A percentile compares a stretch with the other conserved stretches of the same genome.
These are phyloP conservation scores for Oceanodroma tethys DNA, from an alignment of 2,113 vertebrate genomes.

Conservation along the genomic window DNA sequence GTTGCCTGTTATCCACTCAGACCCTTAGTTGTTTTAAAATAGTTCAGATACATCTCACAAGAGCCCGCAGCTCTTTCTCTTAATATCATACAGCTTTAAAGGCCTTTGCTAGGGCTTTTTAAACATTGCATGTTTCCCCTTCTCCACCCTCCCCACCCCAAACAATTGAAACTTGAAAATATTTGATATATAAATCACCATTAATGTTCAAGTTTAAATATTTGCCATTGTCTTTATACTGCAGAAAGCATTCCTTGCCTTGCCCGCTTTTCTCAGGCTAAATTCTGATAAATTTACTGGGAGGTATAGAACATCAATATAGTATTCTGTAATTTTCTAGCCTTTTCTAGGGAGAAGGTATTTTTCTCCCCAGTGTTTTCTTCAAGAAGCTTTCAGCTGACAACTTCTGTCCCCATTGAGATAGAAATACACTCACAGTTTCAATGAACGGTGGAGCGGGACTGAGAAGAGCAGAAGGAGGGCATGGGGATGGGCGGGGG, in stretches of 20 bases:
- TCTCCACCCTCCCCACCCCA: neutral
- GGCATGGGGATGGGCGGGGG: rapidly evolving
- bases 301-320: neutral
- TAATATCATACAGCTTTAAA: neutral
- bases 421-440: neutral
- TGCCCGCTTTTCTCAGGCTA: neutral
- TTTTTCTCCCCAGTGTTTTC: neutral
- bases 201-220: neutral
- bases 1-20: neutral
- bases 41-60: neutral
- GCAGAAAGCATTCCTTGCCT: neutral
- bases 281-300: neutral
- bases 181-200: neutral
- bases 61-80: neutral
- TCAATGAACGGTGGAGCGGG: neutral
- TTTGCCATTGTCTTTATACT: neutral
- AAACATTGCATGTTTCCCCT: neutral
- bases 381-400: neutral
- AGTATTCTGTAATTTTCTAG: neutral
- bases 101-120: neutral
- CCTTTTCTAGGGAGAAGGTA: neutral
- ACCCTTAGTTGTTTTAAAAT: neutral
- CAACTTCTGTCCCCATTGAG: neutral
- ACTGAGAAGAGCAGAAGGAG: neutral
- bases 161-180: neutral